Base-by-base conservation (phyloP, 2,888 invertebrate genomes). In the Schizotus pectinicornis region DNA sequence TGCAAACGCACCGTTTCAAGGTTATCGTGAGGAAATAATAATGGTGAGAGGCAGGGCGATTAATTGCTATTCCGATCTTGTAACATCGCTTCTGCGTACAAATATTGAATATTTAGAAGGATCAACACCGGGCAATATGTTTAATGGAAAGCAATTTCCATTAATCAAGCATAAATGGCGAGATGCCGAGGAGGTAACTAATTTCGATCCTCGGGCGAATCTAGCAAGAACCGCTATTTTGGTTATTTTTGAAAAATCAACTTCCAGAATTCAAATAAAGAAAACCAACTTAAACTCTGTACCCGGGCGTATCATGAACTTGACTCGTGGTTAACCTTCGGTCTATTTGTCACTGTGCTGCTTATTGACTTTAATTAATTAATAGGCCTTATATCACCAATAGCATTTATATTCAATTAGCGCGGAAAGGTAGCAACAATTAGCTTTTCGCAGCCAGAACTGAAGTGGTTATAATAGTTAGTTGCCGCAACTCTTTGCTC, bases 331-430 rank as follows among this genome's bases (percentile, higher is more conserved):
- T 51, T 51, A 51, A 51, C 51, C 51, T 51, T 13, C 34, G 22
- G 41, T 51, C 42, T 34, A 49, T 37, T 49, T 49, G 48, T 49
- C 48, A 13, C 48, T 11, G 37, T 8, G 30, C 7, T 36, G 30
- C 47, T 48, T 36, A 55, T 55, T 49, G 49, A 22, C 49, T 55
- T 49, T 55, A 55, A 55, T 55, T 54, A 54, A 54, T 47, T 55
- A 55, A 55, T 36, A 8, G 31, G 38, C 36, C 42, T 55, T 55
- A 49, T 35, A 55, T 32, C 35, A 31, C 36, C 32, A 35, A 53
- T 5, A 42, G 32, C 22, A 31, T 42, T 32, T 42, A 12, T 31
- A 32, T 53, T 53, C 37, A 53, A 9, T 14, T 41, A 33, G 12
- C 33, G 13, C 7, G 1, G 6, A 45, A 45, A 45, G 30, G 34